phyloP scores from a whole-genome alignment of 2,797 vertebrate genomes.

The Coranthus polyacanthus region DNA sequence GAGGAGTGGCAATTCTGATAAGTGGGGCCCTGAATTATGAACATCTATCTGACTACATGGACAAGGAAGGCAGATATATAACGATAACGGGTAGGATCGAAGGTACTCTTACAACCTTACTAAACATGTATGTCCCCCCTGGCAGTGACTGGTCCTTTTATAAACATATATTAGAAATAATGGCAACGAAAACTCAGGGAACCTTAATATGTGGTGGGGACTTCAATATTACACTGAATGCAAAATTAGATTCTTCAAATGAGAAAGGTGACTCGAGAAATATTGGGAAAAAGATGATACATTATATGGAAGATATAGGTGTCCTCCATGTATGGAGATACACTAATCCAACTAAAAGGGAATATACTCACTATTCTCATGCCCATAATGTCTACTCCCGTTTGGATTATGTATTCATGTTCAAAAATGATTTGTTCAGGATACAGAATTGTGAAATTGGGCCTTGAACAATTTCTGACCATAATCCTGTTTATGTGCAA shows the following conservation, averaged over 20 bases:
- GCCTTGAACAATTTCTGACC: no score
- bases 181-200: constrained; percentile 20
- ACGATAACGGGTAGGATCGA: constrained; percentile 18
- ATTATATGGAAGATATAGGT: neutral
- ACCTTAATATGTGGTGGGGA: constrained; percentile 24
- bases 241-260: constrained; percentile 1
- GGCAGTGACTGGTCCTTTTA: constrained; percentile 33
- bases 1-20: constrained; percentile 27
- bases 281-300: neutral
- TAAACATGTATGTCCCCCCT: constrained; percentile 27
- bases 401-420: constrained; percentile 2
- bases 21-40: constrained; percentile 32
- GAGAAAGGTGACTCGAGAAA: constrained; percentile 11
- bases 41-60: constrained; percentile 33
- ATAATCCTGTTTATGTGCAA: no score
- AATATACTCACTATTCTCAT: neutral
- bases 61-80: constrained; percentile 40
- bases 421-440: neutral
- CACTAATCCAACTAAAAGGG: neutral
- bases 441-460: neutral
- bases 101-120: neutral
- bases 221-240: constrained; percentile 20
- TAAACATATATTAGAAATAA: constrained; percentile 26
- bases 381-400: neutral
- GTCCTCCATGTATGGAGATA: neutral